Conservation (phyloP, 1,140 invertebrate genomes). For the Frieseomelitta varia region DNA sequence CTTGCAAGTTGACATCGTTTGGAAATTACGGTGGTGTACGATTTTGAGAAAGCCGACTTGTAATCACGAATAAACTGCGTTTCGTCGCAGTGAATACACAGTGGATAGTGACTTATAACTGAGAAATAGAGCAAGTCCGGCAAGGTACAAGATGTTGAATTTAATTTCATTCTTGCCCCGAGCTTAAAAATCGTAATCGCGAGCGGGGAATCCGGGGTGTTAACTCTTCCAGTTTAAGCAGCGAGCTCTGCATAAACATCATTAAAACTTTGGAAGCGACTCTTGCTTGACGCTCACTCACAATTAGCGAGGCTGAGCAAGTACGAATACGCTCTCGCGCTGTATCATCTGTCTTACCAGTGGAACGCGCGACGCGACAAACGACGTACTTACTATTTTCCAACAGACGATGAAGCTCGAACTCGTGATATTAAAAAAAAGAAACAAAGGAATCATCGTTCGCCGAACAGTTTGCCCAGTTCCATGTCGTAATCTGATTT, state of each 20-base stretch:
- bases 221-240: conserved; percentile 11
- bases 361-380: background rate
- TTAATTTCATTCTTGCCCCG: background rate
- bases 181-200: background rate
- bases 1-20: background rate
- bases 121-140: too few species aligned
- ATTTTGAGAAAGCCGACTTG: background rate
- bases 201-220: background rate
- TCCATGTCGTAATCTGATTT: conserved; percentile 11
- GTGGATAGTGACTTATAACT: too few species aligned
- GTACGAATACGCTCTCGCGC: background rate
- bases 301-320: background rate
- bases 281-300: background rate
- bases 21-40: background rate
- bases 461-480: background rate
- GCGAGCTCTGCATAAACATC: conserved; percentile 22
- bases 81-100: too few species aligned
- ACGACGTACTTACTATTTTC: background rate
- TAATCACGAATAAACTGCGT: background rate
- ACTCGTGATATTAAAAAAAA: background rate
- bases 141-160: background rate
- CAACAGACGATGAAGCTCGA: background rate
- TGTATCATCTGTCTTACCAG: background rate
- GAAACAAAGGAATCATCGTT: background rate
- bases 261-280: conserved; percentile 32